phyloP scores from a whole-genome alignment of 2,888 invertebrate genomes.

The Acrocera orbiculus region DNA sequence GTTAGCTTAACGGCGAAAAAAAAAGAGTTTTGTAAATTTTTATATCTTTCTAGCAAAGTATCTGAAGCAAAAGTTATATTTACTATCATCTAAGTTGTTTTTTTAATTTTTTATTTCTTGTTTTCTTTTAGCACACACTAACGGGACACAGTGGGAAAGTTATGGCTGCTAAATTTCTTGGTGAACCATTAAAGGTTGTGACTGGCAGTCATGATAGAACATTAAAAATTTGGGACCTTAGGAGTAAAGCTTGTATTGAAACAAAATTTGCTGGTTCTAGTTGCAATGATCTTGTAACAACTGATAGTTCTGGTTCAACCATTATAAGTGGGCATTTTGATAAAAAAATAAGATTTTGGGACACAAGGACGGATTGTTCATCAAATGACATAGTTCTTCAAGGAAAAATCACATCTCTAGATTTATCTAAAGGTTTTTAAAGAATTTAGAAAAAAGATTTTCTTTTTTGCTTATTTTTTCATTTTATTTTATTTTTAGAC shows the following conservation, averaged over 20 bases:
- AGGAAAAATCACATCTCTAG: constrained; percentile 88
- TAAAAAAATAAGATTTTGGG: constrained; percentile 94
- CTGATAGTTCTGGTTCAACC: constrained; percentile 68
- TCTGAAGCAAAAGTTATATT: too few relatives aligned
- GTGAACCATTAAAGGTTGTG: constrained; percentile 81
- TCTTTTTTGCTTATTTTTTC: background rate
- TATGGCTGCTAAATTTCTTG: constrained; percentile 88
- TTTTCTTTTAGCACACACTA: constrained; percentile 25
- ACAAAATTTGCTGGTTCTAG: constrained; percentile 93
- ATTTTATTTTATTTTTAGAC: constrained; percentile 43
- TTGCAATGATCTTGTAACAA: constrained; percentile 90
- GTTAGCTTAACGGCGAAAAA: too few relatives aligned
- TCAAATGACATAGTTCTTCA: constrained; percentile 75
- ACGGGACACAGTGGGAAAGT: constrained; percentile 84
- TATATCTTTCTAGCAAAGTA: too few relatives aligned
- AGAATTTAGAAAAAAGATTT: background rate
- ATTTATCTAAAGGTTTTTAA: constrained; percentile 64
- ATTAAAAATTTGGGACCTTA: constrained; percentile 95
- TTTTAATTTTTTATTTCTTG: constrained; percentile 2
- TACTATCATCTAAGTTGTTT: too few relatives aligned
- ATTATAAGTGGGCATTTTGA: constrained; percentile 98
- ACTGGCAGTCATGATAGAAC: constrained; percentile 97
- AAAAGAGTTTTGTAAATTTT: too few relatives aligned
- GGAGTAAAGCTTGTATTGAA: constrained; percentile 78
- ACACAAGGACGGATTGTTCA: constrained; percentile 71